Evolutionary conservation across 1,140 invertebrate genomes (phyloP).

Genomic region (Saccostrea echinata): DNA sequence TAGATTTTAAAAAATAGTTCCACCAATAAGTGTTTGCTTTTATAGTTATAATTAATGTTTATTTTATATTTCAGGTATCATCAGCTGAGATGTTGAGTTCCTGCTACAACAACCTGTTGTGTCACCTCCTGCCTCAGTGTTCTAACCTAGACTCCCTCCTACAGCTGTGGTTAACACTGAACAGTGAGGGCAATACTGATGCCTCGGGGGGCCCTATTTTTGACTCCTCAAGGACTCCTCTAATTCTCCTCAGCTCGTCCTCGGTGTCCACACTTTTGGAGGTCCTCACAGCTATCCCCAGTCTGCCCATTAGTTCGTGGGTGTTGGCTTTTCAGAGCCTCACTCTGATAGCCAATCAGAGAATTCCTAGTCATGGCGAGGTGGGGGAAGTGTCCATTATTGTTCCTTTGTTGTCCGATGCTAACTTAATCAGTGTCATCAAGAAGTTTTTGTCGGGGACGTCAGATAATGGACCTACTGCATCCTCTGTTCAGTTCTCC

Average conservation of each 20-base stretch:
- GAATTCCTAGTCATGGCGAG: conserved; percentile 43
- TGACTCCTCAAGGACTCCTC: conserved; percentile 84
- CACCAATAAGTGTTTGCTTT: too few relatives aligned
- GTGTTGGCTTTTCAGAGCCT: conserved; percentile 86
- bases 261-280: conserved; percentile 87
- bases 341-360: conserved; percentile 76
- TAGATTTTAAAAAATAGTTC: too few relatives aligned
- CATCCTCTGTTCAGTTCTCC: conserved; percentile 68
- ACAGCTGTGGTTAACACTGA: conserved; percentile 91
- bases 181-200: conserved; percentile 78
- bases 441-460: conserved; percentile 86
- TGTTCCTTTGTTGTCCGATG: conserved; percentile 85
- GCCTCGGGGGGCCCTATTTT: conserved; percentile 61
- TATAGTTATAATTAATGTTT: too few relatives aligned
- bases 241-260: conserved; percentile 86
- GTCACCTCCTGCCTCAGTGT: conserved; percentile 82
- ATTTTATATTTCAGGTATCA: conserved; percentile 61
- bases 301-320: conserved; percentile 87
- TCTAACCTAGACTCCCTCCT: conserved; percentile 89
- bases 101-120: conserved; percentile 87
- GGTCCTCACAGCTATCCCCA: conserved; percentile 84
- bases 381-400: conserved; percentile 79
- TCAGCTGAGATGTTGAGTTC: conserved; percentile 84
- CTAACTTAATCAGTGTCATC: conserved; percentile 87
- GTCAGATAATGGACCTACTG: conserved; percentile 67